Evolutionary conservation across 2,888 invertebrate species (phyloP).

Genomic region (Pseudanteris insignis): DNA sequence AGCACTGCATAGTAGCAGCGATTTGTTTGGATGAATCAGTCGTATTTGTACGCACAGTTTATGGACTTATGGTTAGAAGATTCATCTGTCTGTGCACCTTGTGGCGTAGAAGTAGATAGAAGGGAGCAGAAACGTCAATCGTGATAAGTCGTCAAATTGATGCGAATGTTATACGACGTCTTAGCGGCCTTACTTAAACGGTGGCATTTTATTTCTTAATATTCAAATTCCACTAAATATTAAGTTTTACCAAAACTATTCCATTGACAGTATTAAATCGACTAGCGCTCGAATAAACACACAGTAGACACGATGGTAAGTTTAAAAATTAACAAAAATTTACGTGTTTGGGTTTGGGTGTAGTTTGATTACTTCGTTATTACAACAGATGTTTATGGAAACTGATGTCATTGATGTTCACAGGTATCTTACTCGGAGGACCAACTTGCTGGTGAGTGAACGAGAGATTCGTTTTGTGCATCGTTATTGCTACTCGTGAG

Average conservation of each 20-base stretch:
- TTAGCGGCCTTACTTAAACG: not conserved
- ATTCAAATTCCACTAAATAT: conserved; percentile 2
- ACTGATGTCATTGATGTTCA: conserved; percentile 50
- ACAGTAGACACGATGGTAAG: conserved; percentile 12
- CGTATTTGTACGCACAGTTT: no score
- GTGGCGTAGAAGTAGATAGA: not conserved
- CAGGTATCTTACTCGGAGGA: conserved; percentile 91
- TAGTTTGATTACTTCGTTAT: no score
- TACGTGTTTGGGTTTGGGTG: no score
- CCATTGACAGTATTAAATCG: conserved; percentile 6
- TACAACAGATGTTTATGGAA: no score
- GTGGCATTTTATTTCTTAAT: conserved; percentile 7
- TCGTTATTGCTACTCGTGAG: conserved; percentile 52
- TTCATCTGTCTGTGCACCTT: conserved; percentile 10
- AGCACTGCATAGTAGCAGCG: no score
- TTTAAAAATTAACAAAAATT: not conserved
- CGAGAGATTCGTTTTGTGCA: conserved; percentile 58
- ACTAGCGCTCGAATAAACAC: no score
- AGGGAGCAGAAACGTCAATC: conserved; percentile 11
- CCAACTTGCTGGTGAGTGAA: conserved; percentile 88
- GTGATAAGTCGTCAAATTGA: not conserved
- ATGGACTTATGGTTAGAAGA: no score
- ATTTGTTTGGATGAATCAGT: no score
- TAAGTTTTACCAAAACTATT: no score
- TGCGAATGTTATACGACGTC: conserved; percentile 8